Base-by-base conservation (phyloP, 2,797 vertebrate species). In the Schizothorax lantsangensis region DNA sequence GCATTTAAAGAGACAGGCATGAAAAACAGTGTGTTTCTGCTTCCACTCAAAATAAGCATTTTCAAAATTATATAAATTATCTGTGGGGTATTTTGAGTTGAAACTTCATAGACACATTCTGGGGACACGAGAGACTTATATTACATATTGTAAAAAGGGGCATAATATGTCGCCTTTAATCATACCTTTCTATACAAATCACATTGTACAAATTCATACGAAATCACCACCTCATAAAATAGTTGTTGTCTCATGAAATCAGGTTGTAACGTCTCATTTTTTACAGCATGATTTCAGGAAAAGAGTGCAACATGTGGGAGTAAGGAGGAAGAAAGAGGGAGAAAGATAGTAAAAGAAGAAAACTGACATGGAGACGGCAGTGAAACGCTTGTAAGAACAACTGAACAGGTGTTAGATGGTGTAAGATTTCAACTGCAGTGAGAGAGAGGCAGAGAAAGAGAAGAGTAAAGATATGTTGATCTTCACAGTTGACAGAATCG, bases 381-480 rank as follows among this genome's bases (percentile, higher is more conserved):
- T 91, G 92, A 95, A 95, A 95, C 93, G 92, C 92, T 92, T 93
- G 92, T 91, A 91, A 90, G 83, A 91, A 95, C 95, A 96, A 96
- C 95, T 90, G 94, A 95, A 95, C 96, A 96, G 95, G 96, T 96
- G 95, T 96, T 94, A 91, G 92, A 84, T 12, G 92, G 95, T 95
- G 91, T 95, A 92, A 89, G 92, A 94, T 96, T 96, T 95, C 95
- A 92, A 91, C 87, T 91, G 74, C 88, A 92, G 90, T 84, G 91
- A 92, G 47, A 88, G 92, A 88, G 91, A 92, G 91, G 87, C 88
- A n/a, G 77, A 71, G 19, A 49, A 45, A 26, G 52, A 73, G 85
- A 38, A 72, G 26, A 43, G 43, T 93, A 94, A 93, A 90, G 93
- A 92, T 88, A 94, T 95, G 93, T 95, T 95, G 94, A 94, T 94